Evolutionary conservation across 1,140 invertebrate species (phyloP).

Genomic region (Andrena cerasifolii): DNA sequence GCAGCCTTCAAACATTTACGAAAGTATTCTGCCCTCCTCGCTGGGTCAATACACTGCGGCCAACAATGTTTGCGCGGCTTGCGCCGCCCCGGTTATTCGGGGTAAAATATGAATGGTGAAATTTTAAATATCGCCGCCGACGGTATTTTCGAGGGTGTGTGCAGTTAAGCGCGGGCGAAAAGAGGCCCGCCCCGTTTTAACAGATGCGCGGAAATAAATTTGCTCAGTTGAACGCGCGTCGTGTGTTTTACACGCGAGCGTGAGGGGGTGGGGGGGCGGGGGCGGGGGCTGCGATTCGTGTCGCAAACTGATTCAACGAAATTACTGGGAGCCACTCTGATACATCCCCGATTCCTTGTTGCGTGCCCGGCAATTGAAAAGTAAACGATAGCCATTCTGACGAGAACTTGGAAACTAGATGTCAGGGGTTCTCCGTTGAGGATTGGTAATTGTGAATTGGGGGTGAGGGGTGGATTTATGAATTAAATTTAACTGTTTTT

Average conservation of each 20-base stretch:
- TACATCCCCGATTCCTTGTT: background rate
- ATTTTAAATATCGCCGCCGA: conserved; percentile 58
- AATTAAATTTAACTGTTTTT: too few species aligned
- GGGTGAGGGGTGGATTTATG: too few species aligned
- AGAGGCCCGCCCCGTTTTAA: conserved; percentile 4
- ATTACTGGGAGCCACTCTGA: background rate
- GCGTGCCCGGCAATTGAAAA: background rate
- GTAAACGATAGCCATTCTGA: background rate
- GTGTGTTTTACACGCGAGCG: background rate
- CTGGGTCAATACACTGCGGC: conserved; percentile 33
- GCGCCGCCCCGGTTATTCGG: conserved; percentile 20
- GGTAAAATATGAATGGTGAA: conserved; percentile 55
- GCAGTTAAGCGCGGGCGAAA: background rate
- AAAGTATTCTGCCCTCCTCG: conserved; percentile 49
- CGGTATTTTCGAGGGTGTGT: conserved; percentile 41
- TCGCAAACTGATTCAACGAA: conserved; percentile 11
- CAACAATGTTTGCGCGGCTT: conserved; percentile 50
- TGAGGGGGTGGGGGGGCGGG: too few species aligned
- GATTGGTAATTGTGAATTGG: too few species aligned
- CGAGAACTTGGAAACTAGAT: background rate
- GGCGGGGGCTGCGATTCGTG: too few species aligned
- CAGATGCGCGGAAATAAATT: conserved; percentile 27
- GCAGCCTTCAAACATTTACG: conserved; percentile 53
- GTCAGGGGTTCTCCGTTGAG: too few species aligned
- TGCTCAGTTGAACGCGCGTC: conserved; percentile 3